Evolutionary conservation across 2,113 vertebrate genomes (phyloP), one percentile per base, ranked within the genome.

Genomic region (Neogale vison): DNA sequence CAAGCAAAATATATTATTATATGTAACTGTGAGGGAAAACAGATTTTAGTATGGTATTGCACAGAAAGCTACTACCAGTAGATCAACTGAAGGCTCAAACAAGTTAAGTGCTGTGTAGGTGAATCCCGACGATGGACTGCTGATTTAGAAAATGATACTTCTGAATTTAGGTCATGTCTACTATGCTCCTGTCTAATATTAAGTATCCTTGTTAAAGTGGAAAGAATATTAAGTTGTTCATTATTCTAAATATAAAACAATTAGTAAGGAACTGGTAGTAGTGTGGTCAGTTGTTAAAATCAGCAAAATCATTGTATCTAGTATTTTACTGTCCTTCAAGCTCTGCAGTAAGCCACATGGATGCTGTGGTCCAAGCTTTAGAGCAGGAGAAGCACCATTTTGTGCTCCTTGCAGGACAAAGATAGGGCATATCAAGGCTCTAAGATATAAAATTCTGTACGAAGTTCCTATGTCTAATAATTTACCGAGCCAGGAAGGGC

Each of bases 91-190:
- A 84, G 17, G 36, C 31, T 50, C 50, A 42, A 13, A 57, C 8
- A 26, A 50, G 63, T 57, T 65, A 21, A 45, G 42, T 21, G 57
- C 69, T 67, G 9, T n/a, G 3, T 61, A 65, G 20, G 5, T 65
- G 84, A 80, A 89, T 26, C 1, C 50, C 15, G 7, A 71, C 15
- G 9, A 8, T 67, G 45, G 90, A 47, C 9, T 77, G 59, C 50
- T 77, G 59, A 65, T 50, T 86, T 90, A 10, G 36, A 57, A 94
- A 47, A 77, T 76, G 83, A 79, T 59, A 89, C 90, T 90, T 96
- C 74, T 97, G 76, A 61, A 81, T 89, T 47, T 72, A 79, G 45
- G 74, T 59, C 81, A 83, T 36, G 59, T 86, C 52, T 17, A 34
- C 4, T 15, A 2, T 77, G 20, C 79, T 87, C 52, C 10, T 72